These are phyloP conservation scores for Drosophila mojavensis DNA, from an alignment of 1,140 invertebrate species.

Conservation along the genomic window DNA sequence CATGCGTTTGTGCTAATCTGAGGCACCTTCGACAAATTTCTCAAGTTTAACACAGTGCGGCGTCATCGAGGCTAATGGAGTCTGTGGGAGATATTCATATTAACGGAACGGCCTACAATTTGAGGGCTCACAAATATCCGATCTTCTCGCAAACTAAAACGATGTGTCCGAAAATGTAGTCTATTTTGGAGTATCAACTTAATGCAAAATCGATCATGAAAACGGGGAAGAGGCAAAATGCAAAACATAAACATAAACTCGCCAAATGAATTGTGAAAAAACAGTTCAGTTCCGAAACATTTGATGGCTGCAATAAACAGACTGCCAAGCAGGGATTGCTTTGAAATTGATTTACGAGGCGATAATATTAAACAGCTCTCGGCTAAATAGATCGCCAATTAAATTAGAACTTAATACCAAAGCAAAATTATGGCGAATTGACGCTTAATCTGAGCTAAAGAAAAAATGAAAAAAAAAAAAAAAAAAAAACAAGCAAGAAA, in stretches of 20 bases:
- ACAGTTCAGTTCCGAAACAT: constrained; percentile 28
- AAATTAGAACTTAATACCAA: constrained; percentile 35
- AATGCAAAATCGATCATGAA: constrained; percentile 71
- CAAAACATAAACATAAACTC: constrained; percentile 40
- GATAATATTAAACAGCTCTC: constrained; percentile 48
- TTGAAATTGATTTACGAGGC: constrained; percentile 65
- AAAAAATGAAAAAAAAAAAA: too few relatives aligned
- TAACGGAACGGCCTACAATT: constrained; percentile 32
- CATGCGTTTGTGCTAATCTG: not conserved
- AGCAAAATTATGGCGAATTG: constrained; percentile 33
- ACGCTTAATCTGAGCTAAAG: not conserved
- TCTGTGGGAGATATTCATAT: constrained; percentile 32
- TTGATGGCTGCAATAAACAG: constrained; percentile 66
- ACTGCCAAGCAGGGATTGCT: constrained; percentile 1
- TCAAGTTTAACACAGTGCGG: constrained; percentile 52
- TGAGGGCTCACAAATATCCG: constrained; percentile 1
- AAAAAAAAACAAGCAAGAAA: too few relatives aligned
- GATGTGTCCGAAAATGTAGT: not conserved
- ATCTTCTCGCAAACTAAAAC: constrained; percentile 59
- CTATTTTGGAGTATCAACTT: constrained; percentile 29
- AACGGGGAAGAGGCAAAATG: constrained; percentile 21
- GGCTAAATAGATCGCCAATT: constrained; percentile 30
- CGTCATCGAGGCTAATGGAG: constrained; percentile 29
- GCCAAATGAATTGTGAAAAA: constrained; percentile 7
- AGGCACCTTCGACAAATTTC: constrained; percentile 28